Base-by-base conservation (phyloP, 2,113 vertebrate genomes). In the Odontesthes bonariensis region DNA sequence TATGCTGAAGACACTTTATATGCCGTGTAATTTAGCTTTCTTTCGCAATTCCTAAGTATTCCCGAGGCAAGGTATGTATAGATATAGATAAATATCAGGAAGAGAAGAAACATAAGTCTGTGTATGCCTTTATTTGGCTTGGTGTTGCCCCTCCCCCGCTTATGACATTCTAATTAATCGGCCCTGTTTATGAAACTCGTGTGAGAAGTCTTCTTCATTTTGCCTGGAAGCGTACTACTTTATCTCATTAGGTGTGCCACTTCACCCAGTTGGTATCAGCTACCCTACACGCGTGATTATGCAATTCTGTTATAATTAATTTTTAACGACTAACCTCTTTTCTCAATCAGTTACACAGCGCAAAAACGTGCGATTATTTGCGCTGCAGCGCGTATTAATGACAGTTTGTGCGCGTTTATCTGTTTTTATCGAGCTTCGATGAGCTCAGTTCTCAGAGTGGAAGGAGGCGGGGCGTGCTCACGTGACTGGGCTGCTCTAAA, bases 401-500 rank as follows among this genome's bases (percentile, higher is more conserved):
- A 47, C 27, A 27, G 32, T 13, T 10, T 52, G 52, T 40, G 35
- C 10, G 8, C 20, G 47, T 49, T 65, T 47, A 38, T 22, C 14
- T 5, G 3, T 10, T 10, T 14, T 46, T 58, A 6, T 22, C 14
- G 52, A 31, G 49, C n/a, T 23, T 40, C 8, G 46, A 46, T 9
- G 55, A 51, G 57, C 40, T 17, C 9, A 31, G 12, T 27, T 49
- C 55, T 59, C 16, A 33, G 57, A 16, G 27, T 13, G 9, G 5
- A 20, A 44, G 54, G 56, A 51, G 22, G 53, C 54, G 40, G 66
- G 61, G 23, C 52, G 56, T 49, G 0, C 19, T 88, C 93, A 94
- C 93, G 94, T 95, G 93, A 95, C 79, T n/a, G 55, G 31, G 59
- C 23, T 62, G 57, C 79, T 66, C 74, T 58, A 52, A 73, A 72